Evolutionary conservation across 1,140 invertebrate genomes (phyloP).

Genomic region (Ips nitidus): DNA sequence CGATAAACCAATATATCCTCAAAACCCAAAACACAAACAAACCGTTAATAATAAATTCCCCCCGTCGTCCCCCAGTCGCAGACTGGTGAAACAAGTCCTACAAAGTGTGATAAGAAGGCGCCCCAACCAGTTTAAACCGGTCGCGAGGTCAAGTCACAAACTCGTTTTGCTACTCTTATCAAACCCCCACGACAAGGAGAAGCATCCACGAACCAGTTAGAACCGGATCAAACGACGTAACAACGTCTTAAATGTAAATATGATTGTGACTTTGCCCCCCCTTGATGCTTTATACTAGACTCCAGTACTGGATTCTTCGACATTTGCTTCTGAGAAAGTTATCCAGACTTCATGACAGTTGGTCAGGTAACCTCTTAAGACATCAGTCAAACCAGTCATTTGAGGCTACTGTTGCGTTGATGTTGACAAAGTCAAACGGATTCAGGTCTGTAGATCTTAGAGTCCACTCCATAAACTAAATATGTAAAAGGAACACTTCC

Average conservation of each 20-base stretch:
- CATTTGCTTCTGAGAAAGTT: too few species aligned
- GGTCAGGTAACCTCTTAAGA: too few species aligned
- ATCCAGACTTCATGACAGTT: too few species aligned
- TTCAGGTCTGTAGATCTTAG: too few species aligned
- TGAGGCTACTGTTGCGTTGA: too few species aligned
- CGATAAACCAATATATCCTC: background rate
- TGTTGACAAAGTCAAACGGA: too few species aligned
- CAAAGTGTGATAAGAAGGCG: slow-evolving; percentile 3
- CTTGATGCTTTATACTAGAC: slow-evolving; percentile 12
- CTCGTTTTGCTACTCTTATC: slow-evolving; percentile 38
- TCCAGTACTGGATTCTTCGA: too few species aligned
- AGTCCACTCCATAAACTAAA: too few species aligned
- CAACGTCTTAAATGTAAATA: slow-evolving; percentile 22
- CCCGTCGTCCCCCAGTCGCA: background rate
- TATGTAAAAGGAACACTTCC: too few species aligned
- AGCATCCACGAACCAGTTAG: slow-evolving; percentile 17
- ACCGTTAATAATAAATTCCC: background rate
- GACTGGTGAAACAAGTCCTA: slow-evolving; percentile 1
- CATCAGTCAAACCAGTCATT: too few species aligned
- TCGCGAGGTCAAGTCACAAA: slow-evolving; percentile 41
- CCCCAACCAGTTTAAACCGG: slow-evolving; percentile 38
- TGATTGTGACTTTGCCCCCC: slow-evolving; percentile 35
- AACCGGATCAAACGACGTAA: slow-evolving; percentile 28
- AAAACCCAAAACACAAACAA: slow-evolving; percentile 1
- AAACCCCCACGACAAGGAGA: slow-evolving; percentile 41